phyloP scores from a whole-genome alignment of 1,140 invertebrate genomes.

The Colletes latitarsis region DNA sequence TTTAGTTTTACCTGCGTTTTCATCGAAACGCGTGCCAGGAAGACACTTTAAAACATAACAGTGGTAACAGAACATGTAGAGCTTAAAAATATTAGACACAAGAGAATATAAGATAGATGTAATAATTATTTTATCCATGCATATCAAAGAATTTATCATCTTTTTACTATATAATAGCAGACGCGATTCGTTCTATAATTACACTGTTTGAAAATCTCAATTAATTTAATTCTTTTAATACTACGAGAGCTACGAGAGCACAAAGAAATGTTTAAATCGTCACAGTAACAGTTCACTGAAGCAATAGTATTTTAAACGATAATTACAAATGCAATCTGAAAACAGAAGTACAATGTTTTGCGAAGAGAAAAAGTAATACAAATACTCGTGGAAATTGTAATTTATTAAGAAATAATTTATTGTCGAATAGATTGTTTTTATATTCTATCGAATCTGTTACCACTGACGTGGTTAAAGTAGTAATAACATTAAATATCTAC shows the following conservation, averaged over 20 bases:
- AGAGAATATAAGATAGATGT: no score
- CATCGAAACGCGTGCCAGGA: background rate
- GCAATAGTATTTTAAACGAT: background rate
- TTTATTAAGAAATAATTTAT: slow-evolving; percentile 30
- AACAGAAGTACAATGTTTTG: background rate
- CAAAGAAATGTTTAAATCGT: background rate
- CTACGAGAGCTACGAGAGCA: no score
- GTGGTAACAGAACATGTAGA: background rate
- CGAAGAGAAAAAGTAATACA: background rate
- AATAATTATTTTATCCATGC: background rate
- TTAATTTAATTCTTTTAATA: background rate
- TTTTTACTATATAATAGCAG: no score
- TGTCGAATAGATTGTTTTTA: slow-evolving; percentile 19
- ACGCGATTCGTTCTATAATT: no score
- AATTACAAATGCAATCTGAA: no score
- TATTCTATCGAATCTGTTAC: background rate
- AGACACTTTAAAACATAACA: no score
- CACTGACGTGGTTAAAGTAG: background rate
- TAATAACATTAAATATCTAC: slow-evolving; percentile 7
- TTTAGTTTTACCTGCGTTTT: background rate
- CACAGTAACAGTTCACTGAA: background rate
- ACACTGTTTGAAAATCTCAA: background rate
- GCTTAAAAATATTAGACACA: no score
- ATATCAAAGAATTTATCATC: no score
- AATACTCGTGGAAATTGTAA: background rate